These are phyloP conservation scores for Ditylenchus dipsaci DNA, from an alignment of 1,140 invertebrate genomes.

Conservation along the genomic window DNA sequence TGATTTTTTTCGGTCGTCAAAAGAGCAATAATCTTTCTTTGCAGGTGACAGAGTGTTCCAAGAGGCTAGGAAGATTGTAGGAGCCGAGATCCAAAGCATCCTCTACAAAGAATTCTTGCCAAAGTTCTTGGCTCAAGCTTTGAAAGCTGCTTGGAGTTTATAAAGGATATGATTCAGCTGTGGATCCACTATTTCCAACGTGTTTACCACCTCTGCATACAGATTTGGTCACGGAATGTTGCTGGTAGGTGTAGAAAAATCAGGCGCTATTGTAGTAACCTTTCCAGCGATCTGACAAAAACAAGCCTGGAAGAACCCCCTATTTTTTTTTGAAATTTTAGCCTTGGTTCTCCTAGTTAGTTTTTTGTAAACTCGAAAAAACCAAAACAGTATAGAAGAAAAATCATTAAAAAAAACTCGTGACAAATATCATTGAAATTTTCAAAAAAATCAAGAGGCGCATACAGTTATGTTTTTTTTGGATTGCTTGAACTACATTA, in stretches of 20 bases:
- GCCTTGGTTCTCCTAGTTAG: no score
- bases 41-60: constrained; percentile 59
- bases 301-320: no score
- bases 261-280: background rate
- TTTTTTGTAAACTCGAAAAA: no score
- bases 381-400: no score
- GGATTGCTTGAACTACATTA: no score
- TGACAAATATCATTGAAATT: no score
- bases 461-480: no score
- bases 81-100: constrained; percentile 58
- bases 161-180: constrained; percentile 63
- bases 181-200: constrained; percentile 67
- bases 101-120: constrained; percentile 49
- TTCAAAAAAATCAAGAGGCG: no score
- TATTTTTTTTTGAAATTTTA: no score
- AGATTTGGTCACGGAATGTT: constrained; percentile 67
- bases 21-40: constrained; percentile 37
- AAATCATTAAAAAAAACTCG: no score
- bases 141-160: constrained; percentile 61
- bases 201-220: constrained; percentile 67
- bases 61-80: constrained; percentile 64
- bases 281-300: no score
- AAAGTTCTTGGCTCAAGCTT: constrained; percentile 48
- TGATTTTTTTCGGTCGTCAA: background rate
- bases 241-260: constrained; percentile 17